A percentile compares a stretch with the other conserved stretches of the same genome.
These are phyloP conservation scores for Caenorhabditis wallacei DNA, from an alignment of 2,888 invertebrate genomes.

Conservation along the genomic window DNA sequence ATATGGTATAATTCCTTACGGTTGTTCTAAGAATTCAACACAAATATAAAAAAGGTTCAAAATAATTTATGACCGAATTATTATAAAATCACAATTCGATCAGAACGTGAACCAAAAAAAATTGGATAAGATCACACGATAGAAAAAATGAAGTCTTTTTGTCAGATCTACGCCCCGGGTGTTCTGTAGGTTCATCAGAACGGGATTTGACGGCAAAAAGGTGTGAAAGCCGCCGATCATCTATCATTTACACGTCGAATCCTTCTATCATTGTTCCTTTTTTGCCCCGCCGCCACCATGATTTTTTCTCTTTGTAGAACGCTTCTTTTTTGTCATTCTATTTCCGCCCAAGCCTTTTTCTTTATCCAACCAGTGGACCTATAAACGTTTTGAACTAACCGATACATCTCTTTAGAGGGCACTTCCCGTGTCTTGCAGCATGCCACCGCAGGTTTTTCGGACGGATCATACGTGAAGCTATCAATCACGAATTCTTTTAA, in stretches of 20 bases:
- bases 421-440: constrained; percentile 34
- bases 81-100: constrained; percentile 22
- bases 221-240: constrained; percentile 59
- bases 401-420: constrained; percentile 9
- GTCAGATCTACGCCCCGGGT: constrained; percentile 44
- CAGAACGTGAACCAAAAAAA: constrained; percentile 35
- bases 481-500: constrained; percentile 58
- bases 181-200: constrained; percentile 63
- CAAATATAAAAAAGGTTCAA: background rate
- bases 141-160: constrained; percentile 50
- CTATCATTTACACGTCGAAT: constrained; percentile 52
- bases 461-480: constrained; percentile 51
- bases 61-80: background rate
- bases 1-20: too few relatives aligned
- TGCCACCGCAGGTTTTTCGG: constrained; percentile 44
- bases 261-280: constrained; percentile 39
- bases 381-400: constrained; percentile 46
- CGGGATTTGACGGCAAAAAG: constrained; percentile 56
- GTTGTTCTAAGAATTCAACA: background rate
- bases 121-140: constrained; percentile 50
- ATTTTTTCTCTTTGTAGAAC: background rate
- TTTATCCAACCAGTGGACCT: constrained; percentile 15
- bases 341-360: constrained; percentile 10
- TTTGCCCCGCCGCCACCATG: constrained; percentile 45
- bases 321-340: constrained; percentile 23